Percentiles rank a stretch among this genome's conserved stretches.
Evolutionary conservation across 2,888 invertebrate species (phyloP).

Genomic region (Aphodius granarius): DNA sequence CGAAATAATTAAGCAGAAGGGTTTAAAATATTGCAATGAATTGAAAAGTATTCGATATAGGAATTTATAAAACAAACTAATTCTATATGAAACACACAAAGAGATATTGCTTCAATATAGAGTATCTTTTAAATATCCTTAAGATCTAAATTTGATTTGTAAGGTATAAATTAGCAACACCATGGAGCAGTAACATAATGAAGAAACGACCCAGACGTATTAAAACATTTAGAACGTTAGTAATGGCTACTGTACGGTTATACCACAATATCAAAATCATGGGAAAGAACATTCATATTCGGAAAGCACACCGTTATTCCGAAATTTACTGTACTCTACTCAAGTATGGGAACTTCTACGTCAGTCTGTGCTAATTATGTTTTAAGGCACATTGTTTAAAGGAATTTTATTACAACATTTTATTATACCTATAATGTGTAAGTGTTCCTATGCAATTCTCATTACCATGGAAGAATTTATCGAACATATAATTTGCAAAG

Average conservation of each 20-base stretch:
- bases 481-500: too few relatives aligned
- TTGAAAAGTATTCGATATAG: too few relatives aligned
- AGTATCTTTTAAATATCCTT: too few relatives aligned
- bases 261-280: not conserved
- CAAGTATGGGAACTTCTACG: not conserved
- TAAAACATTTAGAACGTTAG: not conserved
- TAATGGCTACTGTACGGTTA: not conserved
- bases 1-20: not conserved
- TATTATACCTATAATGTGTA: too few relatives aligned
- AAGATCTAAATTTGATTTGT: too few relatives aligned
- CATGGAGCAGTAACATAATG: not conserved
- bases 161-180: too few relatives aligned
- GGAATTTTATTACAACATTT: not conserved
- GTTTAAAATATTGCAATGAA: too few relatives aligned
- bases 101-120: too few relatives aligned
- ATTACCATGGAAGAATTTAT: too few relatives aligned
- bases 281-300: not conserved
- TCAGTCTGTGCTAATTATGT: not conserved
- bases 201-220: not conserved
- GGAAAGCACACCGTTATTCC: not conserved
- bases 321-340: not conserved
- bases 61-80: too few relatives aligned
- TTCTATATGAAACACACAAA: too few relatives aligned
- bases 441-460: too few relatives aligned
- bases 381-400: not conserved